Base-by-base conservation (phyloP, 2,113 vertebrate genomes). In the Centropus unirufus region DNA sequence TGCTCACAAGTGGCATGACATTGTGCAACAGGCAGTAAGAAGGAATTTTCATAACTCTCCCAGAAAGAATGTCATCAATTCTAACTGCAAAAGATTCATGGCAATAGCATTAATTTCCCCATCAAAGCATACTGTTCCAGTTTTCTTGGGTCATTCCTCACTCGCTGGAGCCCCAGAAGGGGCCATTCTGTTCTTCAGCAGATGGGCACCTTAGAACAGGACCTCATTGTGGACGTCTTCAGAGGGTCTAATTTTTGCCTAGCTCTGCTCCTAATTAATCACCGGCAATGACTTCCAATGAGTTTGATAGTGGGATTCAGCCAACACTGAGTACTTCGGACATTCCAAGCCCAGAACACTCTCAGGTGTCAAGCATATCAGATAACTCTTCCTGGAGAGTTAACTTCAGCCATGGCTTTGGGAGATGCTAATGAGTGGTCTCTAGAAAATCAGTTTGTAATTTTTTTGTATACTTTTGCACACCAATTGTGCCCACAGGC, bases 401-500 rank as follows among this genome's bases (percentile, higher is more conserved):
- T 47, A 40, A 51, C 36, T 83, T 59, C 55, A 95, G 19, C 47
- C 47, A 40, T 39, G 82, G 23, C 12, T 24, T 5, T 30, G 16
- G 18, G 22, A 77, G 9, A 52, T 11, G 52, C 5, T 24, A 32
- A 14, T 46, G 27, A 58, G 19, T 69, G 26, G 8, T 81, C 72
- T 77, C 66, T 67, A 44, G n/a, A 46, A 93, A 73, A 47, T 69
- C 21, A 24, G 8, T 19, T 64, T 57, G 21, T 59, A n/a, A 4
- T 55, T 90, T 15, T 93, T 86, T 40, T 47, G 39, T 8, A 16
- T 30, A 39, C 2, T 7, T 77, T 5, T 30, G 26, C 34, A 62
- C 9, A 42, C 8, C 12, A 59, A 23, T 39, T 70, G 4, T 2
- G 2, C 13, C 55, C 6, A 42, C 0, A 0, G n/a, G 19, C 14